phyloP scores from a whole-genome alignment of 2,888 invertebrate species.

The Xestia ashworthii region DNA sequence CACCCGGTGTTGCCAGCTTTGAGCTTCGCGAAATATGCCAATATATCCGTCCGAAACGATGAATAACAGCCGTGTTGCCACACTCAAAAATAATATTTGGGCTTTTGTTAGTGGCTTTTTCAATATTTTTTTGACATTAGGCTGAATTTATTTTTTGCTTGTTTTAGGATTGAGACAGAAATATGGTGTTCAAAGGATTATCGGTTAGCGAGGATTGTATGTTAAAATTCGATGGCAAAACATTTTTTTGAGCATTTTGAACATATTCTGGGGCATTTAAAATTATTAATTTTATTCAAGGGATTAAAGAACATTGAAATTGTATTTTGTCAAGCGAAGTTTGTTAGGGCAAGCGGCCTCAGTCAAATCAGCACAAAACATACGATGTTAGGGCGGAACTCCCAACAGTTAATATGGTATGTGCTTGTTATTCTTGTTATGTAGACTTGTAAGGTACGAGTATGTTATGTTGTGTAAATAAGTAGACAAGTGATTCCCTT shows the following conservation, averaged over 20 bases:
- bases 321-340: background rate
- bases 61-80: constrained; percentile 69
- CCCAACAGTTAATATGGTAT: too few relatives aligned
- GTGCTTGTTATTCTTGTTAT: too few relatives aligned
- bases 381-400: too few relatives aligned
- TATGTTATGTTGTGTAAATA: too few relatives aligned
- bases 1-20: constrained; percentile 68
- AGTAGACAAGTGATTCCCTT: too few relatives aligned
- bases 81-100: constrained; percentile 69
- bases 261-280: background rate
- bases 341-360: background rate
- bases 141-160: constrained; percentile 39
- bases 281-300: constrained; percentile 8
- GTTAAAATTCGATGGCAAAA: background rate
- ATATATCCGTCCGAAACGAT: constrained; percentile 67
- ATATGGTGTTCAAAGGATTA: constrained; percentile 27
- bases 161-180: constrained; percentile 15
- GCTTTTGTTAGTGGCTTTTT: constrained; percentile 43
- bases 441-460: too few relatives aligned
- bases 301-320: background rate
- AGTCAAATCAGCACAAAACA: background rate
- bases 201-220: background rate
- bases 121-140: constrained; percentile 36
- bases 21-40: constrained; percentile 70
- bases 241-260: background rate